Percentiles rank a stretch among this genome's conserved stretches.
These are phyloP conservation scores for Lordiphosa andalusiaca DNA, from an alignment of 2,888 invertebrate species.

Conservation along the genomic window DNA sequence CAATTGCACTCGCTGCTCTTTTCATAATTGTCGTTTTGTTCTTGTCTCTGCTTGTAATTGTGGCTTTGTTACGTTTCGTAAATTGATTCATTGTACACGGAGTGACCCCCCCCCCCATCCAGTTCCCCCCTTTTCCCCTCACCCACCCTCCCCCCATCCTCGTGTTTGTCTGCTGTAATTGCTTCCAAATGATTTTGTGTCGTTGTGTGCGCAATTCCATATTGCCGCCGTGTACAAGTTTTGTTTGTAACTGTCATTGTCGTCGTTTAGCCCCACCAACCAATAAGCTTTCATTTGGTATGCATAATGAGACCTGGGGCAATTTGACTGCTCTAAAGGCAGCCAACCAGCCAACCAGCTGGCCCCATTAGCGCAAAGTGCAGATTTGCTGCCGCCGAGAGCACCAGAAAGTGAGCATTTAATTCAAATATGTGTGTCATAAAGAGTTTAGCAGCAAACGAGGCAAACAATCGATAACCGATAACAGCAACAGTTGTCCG, in stretches of 20 bases:
- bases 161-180: constrained; percentile 51
- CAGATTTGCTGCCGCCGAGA: no score
- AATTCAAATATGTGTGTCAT: no score
- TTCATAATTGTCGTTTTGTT: constrained; percentile 73
- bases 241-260: constrained; percentile 36
- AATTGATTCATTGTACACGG: constrained; percentile 68
- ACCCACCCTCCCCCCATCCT: not conserved
- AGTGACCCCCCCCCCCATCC: constrained; percentile 29
- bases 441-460: no score
- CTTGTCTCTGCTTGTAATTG: constrained; percentile 65
- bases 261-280: constrained; percentile 28
- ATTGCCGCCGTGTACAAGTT: constrained; percentile 48
- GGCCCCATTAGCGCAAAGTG: constrained; percentile 51
- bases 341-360: constrained; percentile 3
- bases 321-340: constrained; percentile 49
- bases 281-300: constrained; percentile 60
- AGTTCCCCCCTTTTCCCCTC: constrained; percentile 1
- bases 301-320: constrained; percentile 65
- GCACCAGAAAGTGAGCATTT: no score
- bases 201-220: constrained; percentile 68
- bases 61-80: constrained; percentile 73
- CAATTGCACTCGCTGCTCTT: constrained; percentile 71
- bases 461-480: no score
- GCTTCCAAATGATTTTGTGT: constrained; percentile 72
- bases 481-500: no score